Percentiles rank a stretch among this genome's conserved stretches.
Evolutionary conservation across 2,113 vertebrate species (phyloP).

Genomic region (Mormoops blainvillei): DNA sequence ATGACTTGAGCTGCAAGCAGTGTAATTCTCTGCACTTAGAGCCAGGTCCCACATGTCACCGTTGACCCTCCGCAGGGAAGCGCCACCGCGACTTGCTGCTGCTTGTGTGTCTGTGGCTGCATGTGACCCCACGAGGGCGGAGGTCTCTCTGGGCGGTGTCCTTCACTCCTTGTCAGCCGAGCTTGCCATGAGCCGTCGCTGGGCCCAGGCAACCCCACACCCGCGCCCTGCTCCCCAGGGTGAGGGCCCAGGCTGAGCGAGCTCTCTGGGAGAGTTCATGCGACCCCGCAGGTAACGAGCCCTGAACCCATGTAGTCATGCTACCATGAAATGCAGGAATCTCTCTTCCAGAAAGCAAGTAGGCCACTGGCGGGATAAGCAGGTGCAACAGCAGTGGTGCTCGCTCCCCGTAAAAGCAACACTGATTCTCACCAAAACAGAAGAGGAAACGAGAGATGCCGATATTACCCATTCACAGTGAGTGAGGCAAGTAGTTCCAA

Average conservation of each 20-base stretch:
- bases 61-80: no score
- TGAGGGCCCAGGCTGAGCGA: background rate
- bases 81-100: background rate
- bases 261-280: background rate
- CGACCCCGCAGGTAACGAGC: background rate
- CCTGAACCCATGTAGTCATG: background rate
- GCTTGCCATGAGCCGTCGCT: background rate
- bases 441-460: no score
- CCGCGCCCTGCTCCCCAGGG: fast-evolving
- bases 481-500: background rate
- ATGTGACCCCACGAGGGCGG: no score
- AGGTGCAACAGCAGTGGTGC: no score
- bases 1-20: background rate
- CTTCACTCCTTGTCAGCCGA: no score
- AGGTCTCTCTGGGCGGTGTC: background rate
- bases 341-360: background rate
- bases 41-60: background rate
- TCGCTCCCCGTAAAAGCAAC: background rate
- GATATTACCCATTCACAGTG: background rate
- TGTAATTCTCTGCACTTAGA: background rate
- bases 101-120: no score
- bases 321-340: background rate
- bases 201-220: background rate
- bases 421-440: background rate
- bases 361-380: background rate